These are phyloP conservation scores for Ptychoptera albimana DNA, from an alignment of 2,888 invertebrate species.

Conservation along the genomic window DNA sequence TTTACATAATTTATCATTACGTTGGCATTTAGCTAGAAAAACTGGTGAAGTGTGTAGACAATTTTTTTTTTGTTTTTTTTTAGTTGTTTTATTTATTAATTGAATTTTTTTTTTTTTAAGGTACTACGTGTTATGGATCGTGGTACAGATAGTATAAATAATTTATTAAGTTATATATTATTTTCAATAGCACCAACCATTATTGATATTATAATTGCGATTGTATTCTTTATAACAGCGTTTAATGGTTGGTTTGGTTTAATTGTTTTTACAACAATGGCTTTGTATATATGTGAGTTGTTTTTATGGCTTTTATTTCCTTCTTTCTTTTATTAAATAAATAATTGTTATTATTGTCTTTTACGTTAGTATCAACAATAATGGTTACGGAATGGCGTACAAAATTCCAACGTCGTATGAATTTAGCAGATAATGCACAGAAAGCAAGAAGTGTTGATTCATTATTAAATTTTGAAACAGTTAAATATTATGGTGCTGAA, in stretches of 20 bases:
- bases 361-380: constrained; percentile 72
- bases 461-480: constrained; percentile 93
- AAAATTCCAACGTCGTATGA: constrained; percentile 87
- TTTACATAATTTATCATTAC: constrained; percentile 74
- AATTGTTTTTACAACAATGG: constrained; percentile 88
- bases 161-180: constrained; percentile 76
- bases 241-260: constrained; percentile 93
- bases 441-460: constrained; percentile 91
- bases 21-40: constrained; percentile 90
- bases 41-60: constrained; percentile 91
- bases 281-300: constrained; percentile 72
- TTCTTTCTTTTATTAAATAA: constrained; percentile 3
- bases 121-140: constrained; percentile 83
- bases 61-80: too few relatives aligned
- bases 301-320: constrained; percentile 3
- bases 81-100: too few relatives aligned
- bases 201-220: constrained; percentile 79
- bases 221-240: constrained; percentile 68
- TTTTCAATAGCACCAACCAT: constrained; percentile 91
- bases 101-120: too few relatives aligned
- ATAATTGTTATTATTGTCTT: constrained; percentile 17
- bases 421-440: constrained; percentile 82
- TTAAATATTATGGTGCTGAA: constrained; percentile 95
- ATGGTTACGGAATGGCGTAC: constrained; percentile 95
- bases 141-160: constrained; percentile 92